A percentile compares a stretch with the other conserved stretches of the same genome.
Evolutionary conservation across 2,888 invertebrate species (phyloP).

Genomic region (Beris morrisii): DNA sequence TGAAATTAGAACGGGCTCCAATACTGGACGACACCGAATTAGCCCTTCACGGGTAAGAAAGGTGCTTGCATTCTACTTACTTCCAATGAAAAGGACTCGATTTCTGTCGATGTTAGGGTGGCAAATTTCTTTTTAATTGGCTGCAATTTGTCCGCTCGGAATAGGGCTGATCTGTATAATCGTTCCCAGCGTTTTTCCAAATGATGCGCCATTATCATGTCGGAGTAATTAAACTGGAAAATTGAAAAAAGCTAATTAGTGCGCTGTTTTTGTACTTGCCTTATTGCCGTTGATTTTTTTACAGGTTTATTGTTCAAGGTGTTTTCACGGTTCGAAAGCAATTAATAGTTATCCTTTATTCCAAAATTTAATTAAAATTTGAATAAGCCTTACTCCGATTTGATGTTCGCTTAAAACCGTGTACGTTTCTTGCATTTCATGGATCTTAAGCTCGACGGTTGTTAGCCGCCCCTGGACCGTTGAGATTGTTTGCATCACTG

Average conservation of each 20-base stretch:
- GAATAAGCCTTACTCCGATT: conserved; percentile 60
- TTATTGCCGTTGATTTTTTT: background rate
- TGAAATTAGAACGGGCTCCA: background rate
- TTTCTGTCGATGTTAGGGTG: conserved; percentile 75
- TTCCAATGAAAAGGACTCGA: conserved; percentile 56
- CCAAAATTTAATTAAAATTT: no score
- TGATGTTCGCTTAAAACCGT: conserved; percentile 71
- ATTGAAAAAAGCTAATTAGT: conserved; percentile 4
- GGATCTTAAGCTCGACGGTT: conserved; percentile 75
- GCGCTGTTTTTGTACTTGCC: background rate
- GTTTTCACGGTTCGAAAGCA: no score
- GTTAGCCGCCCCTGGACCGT: conserved; percentile 74
- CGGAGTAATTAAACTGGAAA: conserved; percentile 53
- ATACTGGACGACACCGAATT: background rate
- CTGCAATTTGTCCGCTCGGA: conserved; percentile 69
- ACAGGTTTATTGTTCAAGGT: no score
- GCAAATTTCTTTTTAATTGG: conserved; percentile 87
- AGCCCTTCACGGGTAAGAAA: background rate
- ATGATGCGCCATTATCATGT: conserved; percentile 58
- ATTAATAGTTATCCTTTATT: no score
- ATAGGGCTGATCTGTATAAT: conserved; percentile 69
- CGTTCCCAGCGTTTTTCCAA: conserved; percentile 71
- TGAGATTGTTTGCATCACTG: conserved; percentile 80
- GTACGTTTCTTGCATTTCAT: conserved; percentile 76
- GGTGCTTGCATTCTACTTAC: conserved; percentile 43